Evolutionary conservation across 2,113 vertebrate species (phyloP), one percentile per base, ranked within the genome.

Genomic region (Lophochroa leadbeateri): DNA sequence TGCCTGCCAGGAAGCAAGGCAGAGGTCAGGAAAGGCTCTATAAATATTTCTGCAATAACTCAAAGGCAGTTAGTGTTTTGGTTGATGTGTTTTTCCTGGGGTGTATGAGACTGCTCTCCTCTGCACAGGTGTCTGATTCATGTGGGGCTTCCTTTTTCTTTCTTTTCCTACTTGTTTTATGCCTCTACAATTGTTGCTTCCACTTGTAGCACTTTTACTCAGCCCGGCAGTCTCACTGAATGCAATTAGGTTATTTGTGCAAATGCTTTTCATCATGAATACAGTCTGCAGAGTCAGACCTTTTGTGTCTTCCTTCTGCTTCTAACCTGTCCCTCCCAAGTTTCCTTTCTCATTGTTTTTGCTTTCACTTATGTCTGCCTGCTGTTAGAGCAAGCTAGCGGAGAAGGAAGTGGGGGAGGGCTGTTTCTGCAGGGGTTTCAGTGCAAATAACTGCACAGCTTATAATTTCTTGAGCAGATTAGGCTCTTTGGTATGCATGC

Each of bases 221-320:
- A 80, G 82, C 84, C 74, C 11, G 2, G 87, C 87, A 80, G 82
- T 77, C 87, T 90, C 75, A 33, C 63, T 23, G 90, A 93, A 95
- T 71, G 94, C 70, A 79, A 72, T 87, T 49, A 75, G 78, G 67
- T 91, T 91, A 89, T 92, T 94, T 96, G 91, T 89, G 86, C 86
- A 92, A 95, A 91, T 74, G 81, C 63, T 92, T 93, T 91, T 79
- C 92, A 84, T 65, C 63, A 7, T 72, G 92, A 94, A 91, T 77
- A 57, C 3, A 13, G 91, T 93, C 93, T 94, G 92, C 92, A 87
- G 81, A 87, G 84, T 95, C 83, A 95, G 94, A 96, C 92, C 90
- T 94, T 97, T 96, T 96, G 96, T 92, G 93, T 95, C 86, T 96
- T 97, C 95, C 95, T 97, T 95, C 84, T 97, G 88, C 95, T 95